Percentiles rank a stretch among this genome's conserved stretches.
These are phyloP conservation scores for Mormyrus proboscirostris DNA, from an alignment of 2,797 vertebrate species.

Conservation along the genomic window DNA sequence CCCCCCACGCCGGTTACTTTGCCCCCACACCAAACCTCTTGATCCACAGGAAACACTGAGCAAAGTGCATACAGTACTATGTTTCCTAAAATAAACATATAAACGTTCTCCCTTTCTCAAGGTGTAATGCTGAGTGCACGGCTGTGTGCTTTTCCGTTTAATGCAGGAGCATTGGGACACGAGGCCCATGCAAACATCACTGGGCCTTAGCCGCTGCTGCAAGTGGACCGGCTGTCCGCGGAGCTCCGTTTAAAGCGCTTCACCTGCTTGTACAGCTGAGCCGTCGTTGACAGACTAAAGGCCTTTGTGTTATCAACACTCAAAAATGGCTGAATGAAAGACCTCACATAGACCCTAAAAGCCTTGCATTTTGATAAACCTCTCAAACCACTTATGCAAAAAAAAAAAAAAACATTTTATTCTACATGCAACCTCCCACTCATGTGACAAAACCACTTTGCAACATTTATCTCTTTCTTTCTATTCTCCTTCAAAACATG, in stretches of 20 bases:
- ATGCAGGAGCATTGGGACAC: neutral
- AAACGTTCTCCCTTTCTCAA: neutral
- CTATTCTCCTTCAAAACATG: neutral
- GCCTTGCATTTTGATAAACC: constrained; percentile 40
- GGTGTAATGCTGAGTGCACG: neutral
- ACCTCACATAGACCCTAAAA: constrained; percentile 37
- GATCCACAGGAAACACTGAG: neutral
- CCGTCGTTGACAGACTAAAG: constrained; percentile 46
- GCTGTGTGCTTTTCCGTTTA: neutral
- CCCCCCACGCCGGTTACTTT: neutral
- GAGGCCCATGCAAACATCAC: constrained; percentile 33
- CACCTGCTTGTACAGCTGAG: constrained; percentile 45
- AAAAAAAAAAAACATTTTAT: neutral
- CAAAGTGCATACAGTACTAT: neutral
- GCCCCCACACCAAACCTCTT: neutral
- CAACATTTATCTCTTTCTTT: neutral
- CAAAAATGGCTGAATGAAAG: constrained; percentile 36
- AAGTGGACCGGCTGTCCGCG: constrained; percentile 39
- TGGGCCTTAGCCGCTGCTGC: constrained; percentile 33
- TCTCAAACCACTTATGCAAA: constrained; percentile 25
- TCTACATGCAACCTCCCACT: constrained; percentile 23
- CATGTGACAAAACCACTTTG: constrained; percentile 6
- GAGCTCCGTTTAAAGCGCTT: constrained; percentile 55
- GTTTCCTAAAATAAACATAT: neutral
- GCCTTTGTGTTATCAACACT: constrained; percentile 40